Evolutionary conservation across 2,797 vertebrate species (phyloP).

Genomic region (Trichosurus vulpecula): DNA sequence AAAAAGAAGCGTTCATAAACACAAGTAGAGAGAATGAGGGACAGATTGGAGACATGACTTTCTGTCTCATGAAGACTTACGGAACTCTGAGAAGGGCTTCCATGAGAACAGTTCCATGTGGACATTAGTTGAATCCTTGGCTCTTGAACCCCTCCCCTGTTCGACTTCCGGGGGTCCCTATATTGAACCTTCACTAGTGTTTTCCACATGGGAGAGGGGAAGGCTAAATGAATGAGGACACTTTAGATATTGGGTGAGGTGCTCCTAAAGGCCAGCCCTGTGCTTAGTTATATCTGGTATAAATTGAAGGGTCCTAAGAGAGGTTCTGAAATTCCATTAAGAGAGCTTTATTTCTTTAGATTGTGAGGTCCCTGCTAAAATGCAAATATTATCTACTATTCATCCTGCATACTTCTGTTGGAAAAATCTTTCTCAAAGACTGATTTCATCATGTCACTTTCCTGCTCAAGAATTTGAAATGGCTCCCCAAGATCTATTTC

Average conservation of each 20-base stretch:
- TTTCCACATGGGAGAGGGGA: background rate
- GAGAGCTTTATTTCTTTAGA: background rate
- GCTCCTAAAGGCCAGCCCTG: background rate
- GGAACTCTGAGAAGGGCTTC: background rate
- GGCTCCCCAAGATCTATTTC: background rate
- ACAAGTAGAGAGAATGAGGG: background rate
- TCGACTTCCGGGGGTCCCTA: background rate
- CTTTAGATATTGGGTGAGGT: background rate
- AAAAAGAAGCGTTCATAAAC: background rate
- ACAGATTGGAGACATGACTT: slow-evolving; percentile 16
- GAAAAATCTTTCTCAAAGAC: background rate
- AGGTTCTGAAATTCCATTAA: background rate
- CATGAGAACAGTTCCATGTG: background rate
- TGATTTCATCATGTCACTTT: background rate
- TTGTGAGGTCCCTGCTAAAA: background rate
- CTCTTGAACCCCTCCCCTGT: background rate
- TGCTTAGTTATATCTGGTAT: background rate
- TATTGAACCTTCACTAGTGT: background rate
- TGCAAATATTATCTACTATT: background rate
- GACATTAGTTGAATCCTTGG: background rate
- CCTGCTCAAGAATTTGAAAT: background rate
- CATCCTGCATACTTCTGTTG: background rate
- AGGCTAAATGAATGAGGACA: background rate
- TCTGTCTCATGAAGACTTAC: background rate
- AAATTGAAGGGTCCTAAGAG: background rate